Conservation (phyloP, 1,140 invertebrate species). For the Drosophila leontia region DNA sequence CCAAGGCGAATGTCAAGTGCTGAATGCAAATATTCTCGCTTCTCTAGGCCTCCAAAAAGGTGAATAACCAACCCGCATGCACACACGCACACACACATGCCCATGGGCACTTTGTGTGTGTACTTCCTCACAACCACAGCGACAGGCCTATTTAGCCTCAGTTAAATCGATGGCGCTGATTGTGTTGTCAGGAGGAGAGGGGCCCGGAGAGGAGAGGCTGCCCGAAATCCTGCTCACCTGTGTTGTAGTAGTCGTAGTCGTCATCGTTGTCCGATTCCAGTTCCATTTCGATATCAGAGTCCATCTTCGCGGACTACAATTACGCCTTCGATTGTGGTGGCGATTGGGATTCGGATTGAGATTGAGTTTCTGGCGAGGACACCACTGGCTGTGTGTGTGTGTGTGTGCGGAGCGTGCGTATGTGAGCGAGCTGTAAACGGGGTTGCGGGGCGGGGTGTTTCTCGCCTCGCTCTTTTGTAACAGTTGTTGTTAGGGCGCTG, state of each 20-base stretch:
- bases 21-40: slow-evolving; percentile 59
- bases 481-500: slow-evolving; percentile 56
- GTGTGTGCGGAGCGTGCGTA: slow-evolving; percentile 15
- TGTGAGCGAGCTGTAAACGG: slow-evolving; percentile 14
- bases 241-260: slow-evolving; percentile 76
- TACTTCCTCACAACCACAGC: slow-evolving; percentile 22
- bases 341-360: slow-evolving; percentile 25
- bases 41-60: slow-evolving; percentile 56
- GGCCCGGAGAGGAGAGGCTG: neutral
- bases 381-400: slow-evolving; percentile 9
- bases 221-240: slow-evolving; percentile 53
- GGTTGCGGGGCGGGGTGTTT: slow-evolving; percentile 33
- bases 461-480: slow-evolving; percentile 40
- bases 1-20: slow-evolving; percentile 79
- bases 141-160: slow-evolving; percentile 24
- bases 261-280: slow-evolving; percentile 76
- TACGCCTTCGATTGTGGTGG: slow-evolving; percentile 13
- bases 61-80: slow-evolving; percentile 72
- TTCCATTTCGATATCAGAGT: slow-evolving; percentile 78
- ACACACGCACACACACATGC: slow-evolving; percentile 24
- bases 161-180: slow-evolving; percentile 67
- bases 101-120: slow-evolving; percentile 19
- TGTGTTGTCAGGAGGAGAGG: slow-evolving; percentile 60
- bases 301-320: slow-evolving; percentile 39
- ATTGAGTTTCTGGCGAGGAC: slow-evolving; percentile 28